These are phyloP conservation scores for Eclectus roratus DNA, from an alignment of 2,113 vertebrate species.

Conservation along the genomic window DNA sequence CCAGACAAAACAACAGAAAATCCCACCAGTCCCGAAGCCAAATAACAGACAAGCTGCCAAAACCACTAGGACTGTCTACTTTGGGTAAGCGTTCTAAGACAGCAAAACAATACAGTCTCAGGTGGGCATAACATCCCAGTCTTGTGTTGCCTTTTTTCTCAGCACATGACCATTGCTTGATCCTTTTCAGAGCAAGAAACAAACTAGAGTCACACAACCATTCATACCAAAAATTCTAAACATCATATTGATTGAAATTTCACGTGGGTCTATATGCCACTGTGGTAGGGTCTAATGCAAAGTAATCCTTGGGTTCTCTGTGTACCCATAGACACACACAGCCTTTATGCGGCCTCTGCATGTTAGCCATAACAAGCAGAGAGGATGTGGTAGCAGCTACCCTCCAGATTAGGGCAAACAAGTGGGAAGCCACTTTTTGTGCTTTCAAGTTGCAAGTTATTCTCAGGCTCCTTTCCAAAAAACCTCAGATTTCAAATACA, in stretches of 20 bases:
- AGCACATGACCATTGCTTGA: neutral
- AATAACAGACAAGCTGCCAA: neutral
- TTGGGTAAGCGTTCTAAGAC: neutral
- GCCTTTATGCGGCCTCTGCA: rapidly evolving
- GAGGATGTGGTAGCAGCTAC: neutral
- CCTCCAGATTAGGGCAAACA: neutral
- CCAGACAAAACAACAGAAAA: neutral
- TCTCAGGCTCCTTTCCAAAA: neutral
- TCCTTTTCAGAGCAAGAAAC: neutral
- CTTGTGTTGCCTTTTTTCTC: neutral
- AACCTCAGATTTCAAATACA: neutral
- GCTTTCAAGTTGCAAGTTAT: neutral
- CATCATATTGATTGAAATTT: neutral
- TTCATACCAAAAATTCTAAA: neutral
- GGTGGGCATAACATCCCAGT: neutral
- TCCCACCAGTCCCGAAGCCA: rapidly evolving
- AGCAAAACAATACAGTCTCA: neutral
- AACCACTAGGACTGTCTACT: neutral
- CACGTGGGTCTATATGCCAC: rapidly evolving
- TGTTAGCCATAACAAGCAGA: neutral
- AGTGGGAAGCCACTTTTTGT: neutral
- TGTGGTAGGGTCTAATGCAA: neutral
- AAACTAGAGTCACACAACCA: neutral
- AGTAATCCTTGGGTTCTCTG: neutral
- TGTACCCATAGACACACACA: neutral